Evolutionary conservation across 30 jellyfish, hydroid and myxozoan species (phyloP).

Genomic region (Turritopsis dohrnii): DNA sequence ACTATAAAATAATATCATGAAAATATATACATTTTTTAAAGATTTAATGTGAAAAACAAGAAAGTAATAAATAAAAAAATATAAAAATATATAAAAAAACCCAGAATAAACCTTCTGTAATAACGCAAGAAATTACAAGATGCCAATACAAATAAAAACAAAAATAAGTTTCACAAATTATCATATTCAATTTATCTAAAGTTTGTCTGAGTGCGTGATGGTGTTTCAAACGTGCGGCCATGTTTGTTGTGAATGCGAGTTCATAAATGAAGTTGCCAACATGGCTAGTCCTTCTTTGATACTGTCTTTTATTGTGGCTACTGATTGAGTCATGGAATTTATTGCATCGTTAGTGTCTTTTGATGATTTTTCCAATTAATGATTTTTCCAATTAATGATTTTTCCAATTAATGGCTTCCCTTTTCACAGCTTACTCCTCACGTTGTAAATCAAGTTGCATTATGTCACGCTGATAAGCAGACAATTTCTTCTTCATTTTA

Average conservation of each 20-base stretch:
- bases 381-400: no score
- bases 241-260: constrained; percentile 19
- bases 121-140: no score
- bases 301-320: constrained; percentile 31
- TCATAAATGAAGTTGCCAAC: constrained; percentile 24
- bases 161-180: no score
- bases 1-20: no score
- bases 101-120: no score
- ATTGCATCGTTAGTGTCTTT: constrained; percentile 24
- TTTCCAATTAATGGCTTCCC: neutral
- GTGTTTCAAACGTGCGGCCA: constrained; percentile 8
- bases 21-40: no score
- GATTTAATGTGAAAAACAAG: no score
- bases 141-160: no score
- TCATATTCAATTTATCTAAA: no score
- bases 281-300: constrained; percentile 23
- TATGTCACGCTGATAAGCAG: constrained; percentile 41
- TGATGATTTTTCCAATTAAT: constrained; percentile 31
- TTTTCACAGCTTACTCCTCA: constrained; percentile 12
- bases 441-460: constrained; percentile 17
- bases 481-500: constrained; percentile 29
- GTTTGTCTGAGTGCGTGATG: no score
- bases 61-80: no score
- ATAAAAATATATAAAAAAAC: no score
- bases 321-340: constrained; percentile 28